phyloP scores from a whole-genome alignment of 2,113 vertebrate species.

The Poeciliopsis occidentalis region DNA sequence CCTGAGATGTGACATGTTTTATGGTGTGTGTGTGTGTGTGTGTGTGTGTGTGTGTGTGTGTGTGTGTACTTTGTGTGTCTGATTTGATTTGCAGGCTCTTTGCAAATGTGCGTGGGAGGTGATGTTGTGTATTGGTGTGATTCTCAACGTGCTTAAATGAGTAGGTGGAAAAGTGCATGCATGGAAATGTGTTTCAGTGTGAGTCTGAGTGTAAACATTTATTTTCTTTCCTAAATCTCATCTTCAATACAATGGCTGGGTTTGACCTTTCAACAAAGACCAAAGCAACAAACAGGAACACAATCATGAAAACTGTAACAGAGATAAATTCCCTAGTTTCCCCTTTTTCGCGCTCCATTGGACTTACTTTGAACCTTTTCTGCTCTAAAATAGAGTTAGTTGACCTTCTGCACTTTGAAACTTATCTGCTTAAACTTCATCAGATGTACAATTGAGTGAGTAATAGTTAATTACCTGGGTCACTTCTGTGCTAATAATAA shows the following conservation, averaged over 20 bases:
- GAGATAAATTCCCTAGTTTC: conserved; percentile 47
- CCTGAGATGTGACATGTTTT: conserved; percentile 18
- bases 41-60: conserved; percentile 3
- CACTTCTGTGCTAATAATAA: conserved; percentile 17
- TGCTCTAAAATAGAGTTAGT: conserved; percentile 34
- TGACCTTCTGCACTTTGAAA: conserved; percentile 41
- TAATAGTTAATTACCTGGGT: conserved; percentile 42
- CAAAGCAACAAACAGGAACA: conserved; percentile 39
- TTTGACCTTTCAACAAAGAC: conserved; percentile 61
- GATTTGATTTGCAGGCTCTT: conserved; percentile 18
- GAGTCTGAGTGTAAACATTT: conserved; percentile 37
- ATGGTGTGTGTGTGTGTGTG: conserved; percentile 1
- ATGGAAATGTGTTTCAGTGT: conserved; percentile 50
- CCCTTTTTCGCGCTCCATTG: background rate
- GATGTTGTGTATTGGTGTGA: conserved; percentile 38
- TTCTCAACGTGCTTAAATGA: conserved; percentile 30
- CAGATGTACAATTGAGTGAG: conserved; percentile 40
- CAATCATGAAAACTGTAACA: conserved; percentile 43
- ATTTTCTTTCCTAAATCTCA: conserved; percentile 43
- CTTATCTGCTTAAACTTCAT: conserved; percentile 27
- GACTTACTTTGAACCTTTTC: conserved; percentile 10
- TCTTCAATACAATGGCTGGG: conserved; percentile 37
- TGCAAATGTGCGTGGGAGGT: conserved; percentile 58
- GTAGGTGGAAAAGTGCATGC: conserved; percentile 61
- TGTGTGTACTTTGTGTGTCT: conserved; percentile 9